A percentile compares a stretch with the other conserved stretches of the same genome.
Conservation (phyloP, 2,888 invertebrate species). For the Hirtodrosophila histrioides region DNA sequence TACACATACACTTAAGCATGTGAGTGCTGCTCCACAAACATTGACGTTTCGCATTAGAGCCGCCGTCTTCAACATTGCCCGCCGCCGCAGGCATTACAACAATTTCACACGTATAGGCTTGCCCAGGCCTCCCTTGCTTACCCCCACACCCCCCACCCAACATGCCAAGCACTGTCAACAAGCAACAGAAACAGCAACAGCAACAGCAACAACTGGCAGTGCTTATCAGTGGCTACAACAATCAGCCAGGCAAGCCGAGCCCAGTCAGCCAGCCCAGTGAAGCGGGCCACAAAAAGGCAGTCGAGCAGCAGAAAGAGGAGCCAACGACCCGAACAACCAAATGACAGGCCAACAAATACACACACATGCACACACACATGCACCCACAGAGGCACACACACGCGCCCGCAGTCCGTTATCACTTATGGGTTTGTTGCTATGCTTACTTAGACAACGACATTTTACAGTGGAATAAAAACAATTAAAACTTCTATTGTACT, state of each 20-base stretch:
- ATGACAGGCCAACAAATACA: constrained; percentile 57
- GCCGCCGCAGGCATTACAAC: constrained; percentile 60
- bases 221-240: constrained; percentile 70
- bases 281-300: constrained; percentile 31
- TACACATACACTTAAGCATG: constrained; percentile 27
- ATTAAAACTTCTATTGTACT: not conserved
- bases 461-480: constrained; percentile 34
- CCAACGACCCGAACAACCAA: constrained; percentile 69
- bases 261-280: constrained; percentile 14
- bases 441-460: constrained; percentile 34
- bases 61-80: constrained; percentile 23
- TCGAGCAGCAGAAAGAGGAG: constrained; percentile 45
- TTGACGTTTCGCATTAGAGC: constrained; percentile 54
- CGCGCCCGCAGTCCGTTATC: constrained; percentile 49
- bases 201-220: constrained; percentile 28
- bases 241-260: constrained; percentile 47
- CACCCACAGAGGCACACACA: not conserved
- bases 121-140: not conserved
- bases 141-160: not conserved
- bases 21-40: constrained; percentile 38
- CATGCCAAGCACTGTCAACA: constrained; percentile 29
- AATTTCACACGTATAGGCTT: constrained; percentile 57
- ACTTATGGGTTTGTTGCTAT: constrained; percentile 52
- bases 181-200: constrained; percentile 10
- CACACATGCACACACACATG: constrained; percentile 14